Percentiles rank a stretch among this genome's conserved stretches.
These are phyloP conservation scores for Stichodactyla helianthus DNA, from an alignment of 64 coral and sea anemone genomes.

Conservation along the genomic window DNA sequence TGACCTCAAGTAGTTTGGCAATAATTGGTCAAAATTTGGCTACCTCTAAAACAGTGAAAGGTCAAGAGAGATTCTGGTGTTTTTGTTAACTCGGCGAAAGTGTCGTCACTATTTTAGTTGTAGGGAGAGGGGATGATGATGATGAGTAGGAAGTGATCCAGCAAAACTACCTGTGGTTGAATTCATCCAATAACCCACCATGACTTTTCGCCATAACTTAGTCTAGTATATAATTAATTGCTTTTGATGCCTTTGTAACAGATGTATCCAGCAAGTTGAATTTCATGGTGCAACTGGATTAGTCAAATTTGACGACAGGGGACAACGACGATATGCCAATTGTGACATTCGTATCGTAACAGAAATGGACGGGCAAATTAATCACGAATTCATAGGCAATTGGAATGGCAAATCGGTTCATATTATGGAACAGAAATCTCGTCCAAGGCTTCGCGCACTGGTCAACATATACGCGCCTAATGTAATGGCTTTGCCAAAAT, in stretches of 20 bases:
- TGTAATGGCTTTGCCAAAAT: slow-evolving; percentile 56
- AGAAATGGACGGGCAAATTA: neutral
- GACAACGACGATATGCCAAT: slow-evolving; percentile 35
- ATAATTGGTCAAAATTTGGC: too few species aligned
- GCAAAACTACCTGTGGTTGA: too few species aligned
- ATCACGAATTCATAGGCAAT: slow-evolving; percentile 26
- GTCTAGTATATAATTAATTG: neutral
- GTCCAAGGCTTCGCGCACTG: slow-evolving; percentile 48
- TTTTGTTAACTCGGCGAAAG: too few species aligned
- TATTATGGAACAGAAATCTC: neutral
- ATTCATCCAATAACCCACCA: too few species aligned
- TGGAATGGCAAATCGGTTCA: slow-evolving; percentile 47
- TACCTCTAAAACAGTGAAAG: too few species aligned
- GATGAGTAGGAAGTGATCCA: too few species aligned
- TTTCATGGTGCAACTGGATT: slow-evolving; percentile 52
- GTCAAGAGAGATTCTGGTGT: too few species aligned
- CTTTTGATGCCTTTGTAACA: neutral
- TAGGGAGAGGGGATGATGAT: too few species aligned
- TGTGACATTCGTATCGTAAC: slow-evolving; percentile 42
- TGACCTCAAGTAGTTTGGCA: too few species aligned
- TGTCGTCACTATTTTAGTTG: too few species aligned
- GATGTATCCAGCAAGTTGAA: slow-evolving; percentile 24
- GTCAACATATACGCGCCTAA: slow-evolving; percentile 80
- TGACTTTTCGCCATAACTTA: neutral
- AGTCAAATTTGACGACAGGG: slow-evolving; percentile 56